These are phyloP conservation scores for Anguilla obscura DNA, from an alignment of 2,797 vertebrate genomes.

Conservation along the genomic window DNA sequence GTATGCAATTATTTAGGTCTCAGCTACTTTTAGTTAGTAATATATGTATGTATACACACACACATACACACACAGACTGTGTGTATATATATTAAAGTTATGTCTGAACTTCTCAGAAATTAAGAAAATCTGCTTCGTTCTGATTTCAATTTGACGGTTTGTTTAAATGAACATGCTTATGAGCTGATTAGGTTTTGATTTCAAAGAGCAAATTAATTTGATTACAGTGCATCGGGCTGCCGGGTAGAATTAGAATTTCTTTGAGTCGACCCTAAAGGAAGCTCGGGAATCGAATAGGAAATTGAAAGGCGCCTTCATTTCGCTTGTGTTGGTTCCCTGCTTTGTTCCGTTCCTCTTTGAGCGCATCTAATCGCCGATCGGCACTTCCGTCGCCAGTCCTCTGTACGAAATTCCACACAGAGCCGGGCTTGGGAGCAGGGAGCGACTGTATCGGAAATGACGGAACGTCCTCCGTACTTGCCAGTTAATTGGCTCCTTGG, in stretches of 20 bases:
- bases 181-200: slow-evolving; percentile 51
- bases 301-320: slow-evolving; percentile 23
- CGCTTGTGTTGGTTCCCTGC: slow-evolving; percentile 27
- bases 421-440: neutral
- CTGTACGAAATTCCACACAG: neutral
- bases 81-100: slow-evolving; percentile 27
- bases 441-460: neutral
- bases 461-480: slow-evolving; percentile 9
- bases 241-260: slow-evolving; percentile 39
- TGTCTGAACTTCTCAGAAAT: slow-evolving; percentile 39
- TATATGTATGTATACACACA: neutral
- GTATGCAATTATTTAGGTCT: slow-evolving; percentile 67
- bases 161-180: slow-evolving; percentile 52
- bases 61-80: too few species aligned
- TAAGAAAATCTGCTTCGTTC: slow-evolving; percentile 42
- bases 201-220: slow-evolving; percentile 51
- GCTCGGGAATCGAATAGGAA: slow-evolving; percentile 11
- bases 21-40: slow-evolving; percentile 33
- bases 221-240: slow-evolving; percentile 48
- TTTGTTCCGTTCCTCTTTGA: slow-evolving; percentile 36
- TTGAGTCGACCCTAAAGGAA: slow-evolving; percentile 44
- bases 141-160: slow-evolving; percentile 48
- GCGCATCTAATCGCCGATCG: neutral
- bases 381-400: neutral
- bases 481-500: slow-evolving; percentile 31